These are phyloP conservation scores for Orientallactaga bullata DNA, from an alignment of 2,113 vertebrate species.

Conservation along the genomic window DNA sequence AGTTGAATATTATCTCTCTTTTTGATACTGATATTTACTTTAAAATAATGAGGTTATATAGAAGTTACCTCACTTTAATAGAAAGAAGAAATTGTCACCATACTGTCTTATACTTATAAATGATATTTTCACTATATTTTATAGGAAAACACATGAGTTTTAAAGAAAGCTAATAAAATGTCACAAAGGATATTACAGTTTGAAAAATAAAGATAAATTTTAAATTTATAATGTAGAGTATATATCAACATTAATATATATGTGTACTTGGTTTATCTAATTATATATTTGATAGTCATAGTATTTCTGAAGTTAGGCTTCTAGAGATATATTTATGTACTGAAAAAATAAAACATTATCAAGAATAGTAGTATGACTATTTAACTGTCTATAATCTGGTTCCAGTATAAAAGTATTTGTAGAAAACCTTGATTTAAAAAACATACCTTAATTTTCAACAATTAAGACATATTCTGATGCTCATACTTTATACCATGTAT, in stretches of 20 bases:
- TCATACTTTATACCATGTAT: not conserved
- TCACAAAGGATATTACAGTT: not conserved
- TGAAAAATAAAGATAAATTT: not conserved
- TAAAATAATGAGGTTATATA: not conserved
- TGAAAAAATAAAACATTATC: not conserved
- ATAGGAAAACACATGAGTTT: not conserved
- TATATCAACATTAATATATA: not conserved
- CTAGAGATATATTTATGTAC: not conserved
- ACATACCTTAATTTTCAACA: not conserved
- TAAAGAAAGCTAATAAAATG: not conserved
- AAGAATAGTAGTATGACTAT: not conserved
- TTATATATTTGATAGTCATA: not conserved
- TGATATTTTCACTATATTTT: constrained; percentile 28
- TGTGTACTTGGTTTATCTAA: not conserved
- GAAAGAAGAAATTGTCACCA: not conserved
- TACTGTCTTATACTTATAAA: not conserved
- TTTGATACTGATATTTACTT: not conserved
- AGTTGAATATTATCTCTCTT: not conserved
- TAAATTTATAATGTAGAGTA: not conserved
- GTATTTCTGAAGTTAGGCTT: not conserved
- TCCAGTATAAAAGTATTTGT: not conserved
- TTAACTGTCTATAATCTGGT: not conserved
- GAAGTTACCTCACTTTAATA: not conserved
- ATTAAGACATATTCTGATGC: not conserved
- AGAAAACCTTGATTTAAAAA: not conserved